Base-by-base conservation (phyloP, 2,113 vertebrate genomes). In the Neodontobutis hainanensis region DNA sequence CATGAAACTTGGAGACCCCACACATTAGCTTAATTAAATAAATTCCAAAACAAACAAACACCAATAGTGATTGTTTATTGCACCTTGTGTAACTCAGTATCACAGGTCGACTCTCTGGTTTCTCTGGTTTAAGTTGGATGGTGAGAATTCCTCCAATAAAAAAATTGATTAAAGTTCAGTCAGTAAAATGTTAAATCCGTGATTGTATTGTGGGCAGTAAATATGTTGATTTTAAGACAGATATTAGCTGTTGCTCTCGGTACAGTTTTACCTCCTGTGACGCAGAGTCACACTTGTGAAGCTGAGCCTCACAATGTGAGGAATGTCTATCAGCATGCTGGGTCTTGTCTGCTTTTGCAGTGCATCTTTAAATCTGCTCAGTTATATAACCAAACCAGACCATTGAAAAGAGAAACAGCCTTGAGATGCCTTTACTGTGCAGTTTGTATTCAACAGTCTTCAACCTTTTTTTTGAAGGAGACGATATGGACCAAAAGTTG, bases 311-410 rank as follows among this genome's bases (percentile, higher is more conserved):
- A 80, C 83, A 81, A 85, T 87, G 78, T 15, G 59, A 57, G 66
- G 79, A 83, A 89, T 89, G 84, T 72, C 12, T 72, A 16, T n/a
- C 32, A 53, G 55, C 89, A 8, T 61, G 88, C 70, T 57, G 42
- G 48, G 71, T 65, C 88, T 78, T 81, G 90, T 80, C 72, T 61
- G 43, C 85, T 65, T 14, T 67, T 61, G 51, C 49, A 42, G 60
- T 68, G 9, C 66, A 43, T 77, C 79, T 58, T 75, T 61, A 50
- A 27, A 52, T 51, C 61, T 50, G 27, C 50, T 34, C n/a, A 8
- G 35, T 65, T 60, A 61, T 51, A 70, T 27, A 73, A 68, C 45
- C 34, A 7, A 51, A 57, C 10, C 32, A 6, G 35, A 4, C 0
- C 3, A 32, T 34, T 44, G 27, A 71, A 53, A 36, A 12, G 40